Conservation (phyloP, 1,140 invertebrate genomes). For the Apocrypta bakeri region DNA sequence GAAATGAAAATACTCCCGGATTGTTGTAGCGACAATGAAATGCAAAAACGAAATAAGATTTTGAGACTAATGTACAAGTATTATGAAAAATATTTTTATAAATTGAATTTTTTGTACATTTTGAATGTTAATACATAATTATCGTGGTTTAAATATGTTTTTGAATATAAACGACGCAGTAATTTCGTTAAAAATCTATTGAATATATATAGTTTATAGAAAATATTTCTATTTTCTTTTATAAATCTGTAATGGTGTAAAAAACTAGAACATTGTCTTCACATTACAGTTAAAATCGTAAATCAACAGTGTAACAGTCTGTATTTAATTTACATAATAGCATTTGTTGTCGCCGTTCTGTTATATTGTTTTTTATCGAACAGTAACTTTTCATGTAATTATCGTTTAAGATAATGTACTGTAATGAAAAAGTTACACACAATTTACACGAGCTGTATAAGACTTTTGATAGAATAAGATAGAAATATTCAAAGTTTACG, state of each 20-base stretch:
- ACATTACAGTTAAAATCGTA: conserved; percentile 16
- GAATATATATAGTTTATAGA: conserved; percentile 23
- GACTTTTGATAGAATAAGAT: neutral
- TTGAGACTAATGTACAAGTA: neutral
- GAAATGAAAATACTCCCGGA: conserved; percentile 24
- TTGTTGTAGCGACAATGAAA: conserved; percentile 7
- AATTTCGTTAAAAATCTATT: conserved; percentile 30
- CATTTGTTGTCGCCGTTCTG: neutral
- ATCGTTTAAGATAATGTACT: conserved; percentile 1
- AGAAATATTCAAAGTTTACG: neutral
- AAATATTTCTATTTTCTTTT: conserved; percentile 16
- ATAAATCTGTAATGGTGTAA: conserved; percentile 22
- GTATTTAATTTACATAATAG: conserved; percentile 8
- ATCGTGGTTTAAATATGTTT: neutral
- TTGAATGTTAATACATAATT: neutral
- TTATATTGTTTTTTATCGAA: conserved; percentile 20
- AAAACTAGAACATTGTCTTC: conserved; percentile 14
- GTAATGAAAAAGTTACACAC: neutral
- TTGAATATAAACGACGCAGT: conserved; percentile 13
- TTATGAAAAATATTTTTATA: conserved; percentile 22
- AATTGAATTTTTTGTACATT: conserved; percentile 26
- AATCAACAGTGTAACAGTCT: neutral
- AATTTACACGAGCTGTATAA: conserved; percentile 20
- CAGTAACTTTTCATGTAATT: neutral
- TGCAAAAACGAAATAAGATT: neutral